phyloP scores from a whole-genome alignment of 2,113 vertebrate species.

The Eulemur rufifrons region DNA sequence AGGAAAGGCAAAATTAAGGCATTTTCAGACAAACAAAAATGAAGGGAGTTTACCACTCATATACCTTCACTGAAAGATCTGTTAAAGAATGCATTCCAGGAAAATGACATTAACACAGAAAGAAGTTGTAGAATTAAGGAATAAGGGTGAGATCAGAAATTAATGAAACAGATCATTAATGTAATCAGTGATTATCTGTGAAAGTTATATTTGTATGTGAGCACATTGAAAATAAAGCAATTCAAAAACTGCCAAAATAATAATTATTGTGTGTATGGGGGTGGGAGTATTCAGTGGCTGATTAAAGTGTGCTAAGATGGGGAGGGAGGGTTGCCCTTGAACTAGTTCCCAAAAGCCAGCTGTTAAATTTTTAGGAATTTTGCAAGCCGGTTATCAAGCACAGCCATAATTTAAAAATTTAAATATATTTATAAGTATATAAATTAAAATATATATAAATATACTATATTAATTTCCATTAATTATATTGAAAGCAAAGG shows the following conservation, averaged over 20 bases:
- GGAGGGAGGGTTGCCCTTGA: neutral
- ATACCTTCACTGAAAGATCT: neutral
- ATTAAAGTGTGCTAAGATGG: neutral
- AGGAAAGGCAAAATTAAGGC: constrained; percentile 26
- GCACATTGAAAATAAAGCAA: neutral
- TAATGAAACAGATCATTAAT: constrained; percentile 19
- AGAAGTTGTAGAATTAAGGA: neutral
- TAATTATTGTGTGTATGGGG: neutral
- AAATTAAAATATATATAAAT: neutral
- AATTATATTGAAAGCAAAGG: neutral
- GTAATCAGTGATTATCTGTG: neutral
- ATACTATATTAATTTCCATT: neutral
- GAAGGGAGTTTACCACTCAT: neutral
- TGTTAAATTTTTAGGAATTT: neutral
- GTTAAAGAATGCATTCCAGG: neutral
- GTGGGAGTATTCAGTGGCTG: neutral
- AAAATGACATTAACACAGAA: constrained; percentile 27
- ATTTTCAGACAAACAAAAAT: neutral
- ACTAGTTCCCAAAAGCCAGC: neutral
- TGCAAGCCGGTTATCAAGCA: constrained; percentile 14
- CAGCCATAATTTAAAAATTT: neutral
- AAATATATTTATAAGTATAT: neutral
- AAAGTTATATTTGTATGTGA: neutral
- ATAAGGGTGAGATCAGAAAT: neutral
- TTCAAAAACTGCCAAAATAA: neutral